Base-by-base conservation (phyloP, 1,140 invertebrate species). In the Drosophila varians region DNA sequence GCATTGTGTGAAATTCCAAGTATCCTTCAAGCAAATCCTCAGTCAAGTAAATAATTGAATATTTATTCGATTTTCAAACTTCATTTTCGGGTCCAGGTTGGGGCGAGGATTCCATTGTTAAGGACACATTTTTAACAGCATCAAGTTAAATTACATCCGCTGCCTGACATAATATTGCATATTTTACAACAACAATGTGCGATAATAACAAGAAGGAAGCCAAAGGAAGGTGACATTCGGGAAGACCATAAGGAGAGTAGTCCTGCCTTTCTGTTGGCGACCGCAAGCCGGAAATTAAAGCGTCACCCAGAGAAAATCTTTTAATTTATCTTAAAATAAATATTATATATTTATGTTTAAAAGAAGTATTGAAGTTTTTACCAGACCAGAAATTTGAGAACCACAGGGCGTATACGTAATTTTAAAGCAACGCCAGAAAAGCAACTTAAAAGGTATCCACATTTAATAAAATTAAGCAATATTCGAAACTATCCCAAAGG, bases 231-330 rank as follows among this genome's bases (percentile, higher is more conserved):
- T 16, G 16, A 3, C 14, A 3, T 18, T 9, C 36, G 19, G 21
- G 26, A 40, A 16, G 12, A 43, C 3, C 53, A 14, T 1, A 26
- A 46, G 31, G 11, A 53, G 36, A 19, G 45, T 7, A 74, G 11
- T 43, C 21, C 55, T 14, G 56, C 52, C 46, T 74, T 65, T 54
- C 26, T 38, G 36, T 21, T 43, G 56, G 52, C 49, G 58, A 68
- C 74, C 70, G 57, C 78, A 84, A 60, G 72, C 38, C 74, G 79
- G 79, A 83, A 83, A 83, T 83, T 83, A 79, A 82, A 84, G 84
- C 75, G 75, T 68, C 43, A 70, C 54, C 34, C 60, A 19, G 42
- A 56, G 42, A 46, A 53, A 55, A n/a, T 26, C 9, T 57, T 21
- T 1, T 19, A 28, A 0, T 9, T 16, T 3, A 16, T 1, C 18